A percentile compares a stretch with the other conserved stretches of the same genome.
Evolutionary conservation across 2,888 invertebrate genomes (phyloP).

Genomic region (Malthinus seriepunctatus): DNA sequence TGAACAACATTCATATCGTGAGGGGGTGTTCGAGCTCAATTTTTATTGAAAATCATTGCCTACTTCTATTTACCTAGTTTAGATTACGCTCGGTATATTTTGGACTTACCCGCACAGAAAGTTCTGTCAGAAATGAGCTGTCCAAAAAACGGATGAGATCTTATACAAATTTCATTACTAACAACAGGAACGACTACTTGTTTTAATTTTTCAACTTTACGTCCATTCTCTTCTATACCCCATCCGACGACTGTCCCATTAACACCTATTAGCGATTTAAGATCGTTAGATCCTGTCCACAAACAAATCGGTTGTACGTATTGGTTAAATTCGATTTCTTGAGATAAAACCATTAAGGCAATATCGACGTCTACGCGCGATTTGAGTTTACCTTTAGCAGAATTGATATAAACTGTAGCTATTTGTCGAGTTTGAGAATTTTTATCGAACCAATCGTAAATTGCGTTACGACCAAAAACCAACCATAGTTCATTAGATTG

Average conservation of each 20-base stretch:
- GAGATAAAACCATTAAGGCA: too few species aligned
- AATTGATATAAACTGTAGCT: conserved; percentile 55
- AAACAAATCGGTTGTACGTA: conserved; percentile 65
- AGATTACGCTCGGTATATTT: too few species aligned
- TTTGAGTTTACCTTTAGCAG: conserved; percentile 59
- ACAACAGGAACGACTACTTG: too few species aligned
- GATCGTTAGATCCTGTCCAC: conserved; percentile 57
- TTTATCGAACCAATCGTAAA: conserved; percentile 43
- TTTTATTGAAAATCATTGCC: too few species aligned
- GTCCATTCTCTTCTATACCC: conserved; percentile 59
- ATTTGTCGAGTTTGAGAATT: conserved; percentile 23
- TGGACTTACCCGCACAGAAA: conserved; percentile 65
- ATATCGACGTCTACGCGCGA: conserved; percentile 62
- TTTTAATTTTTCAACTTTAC: too few species aligned
- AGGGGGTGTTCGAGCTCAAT: too few species aligned
- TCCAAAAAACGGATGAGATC: conserved; percentile 56
- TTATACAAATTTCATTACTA: too few species aligned
- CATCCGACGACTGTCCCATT: conserved; percentile 64
- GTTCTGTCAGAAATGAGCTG: conserved; percentile 57
- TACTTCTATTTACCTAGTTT: too few species aligned
- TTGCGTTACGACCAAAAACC: too few species aligned
- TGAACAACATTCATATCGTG: too few species aligned
- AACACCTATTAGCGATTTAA: too few species aligned
- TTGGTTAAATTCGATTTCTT: conserved; percentile 56
- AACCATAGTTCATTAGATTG: too few species aligned